phyloP scores from a whole-genome alignment of 2,888 invertebrate genomes.

The Drosophila mercatorum region DNA sequence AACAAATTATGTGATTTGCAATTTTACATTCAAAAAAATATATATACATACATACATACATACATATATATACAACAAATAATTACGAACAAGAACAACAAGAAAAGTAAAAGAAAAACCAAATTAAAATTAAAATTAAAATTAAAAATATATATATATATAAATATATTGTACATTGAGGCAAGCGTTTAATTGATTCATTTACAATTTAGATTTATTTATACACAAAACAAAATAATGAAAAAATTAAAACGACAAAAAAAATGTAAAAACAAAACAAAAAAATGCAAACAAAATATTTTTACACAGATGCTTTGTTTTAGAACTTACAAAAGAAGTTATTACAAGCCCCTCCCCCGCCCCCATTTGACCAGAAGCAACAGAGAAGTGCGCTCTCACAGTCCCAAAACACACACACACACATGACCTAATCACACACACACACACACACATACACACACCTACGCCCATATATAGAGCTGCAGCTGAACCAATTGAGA shows the following conservation, averaged over 20 bases:
- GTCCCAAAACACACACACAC: neutral
- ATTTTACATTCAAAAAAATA: conserved; percentile 77
- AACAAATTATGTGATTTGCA: conserved; percentile 82
- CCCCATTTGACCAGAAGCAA: conserved; percentile 3
- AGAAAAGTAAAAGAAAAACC: conserved; percentile 17
- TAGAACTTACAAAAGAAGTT: conserved; percentile 45
- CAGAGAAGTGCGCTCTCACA: conserved; percentile 5
- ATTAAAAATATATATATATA: conserved; percentile 45
- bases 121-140: conserved; percentile 18
- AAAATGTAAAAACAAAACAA: conserved; percentile 18
- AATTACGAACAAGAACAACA: conserved; percentile 37
- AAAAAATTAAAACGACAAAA: conserved; percentile 14
- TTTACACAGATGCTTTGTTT: conserved; percentile 72
- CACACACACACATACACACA: conserved; percentile 1
- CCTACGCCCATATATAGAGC: neutral
- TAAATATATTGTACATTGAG: conserved; percentile 67
- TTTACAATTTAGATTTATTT: conserved; percentile 77
- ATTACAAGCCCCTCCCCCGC: conserved; percentile 16
- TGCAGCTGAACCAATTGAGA: conserved; percentile 25
- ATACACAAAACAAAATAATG: conserved; percentile 55
- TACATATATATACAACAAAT: conserved; percentile 48
- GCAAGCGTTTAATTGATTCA: conserved; percentile 76
- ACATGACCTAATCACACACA: neutral
- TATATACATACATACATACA: conserved; percentile 34
- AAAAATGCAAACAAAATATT: conserved; percentile 58